Base-by-base conservation (phyloP, 2,888 invertebrate genomes). In the Melipona bicolor region DNA sequence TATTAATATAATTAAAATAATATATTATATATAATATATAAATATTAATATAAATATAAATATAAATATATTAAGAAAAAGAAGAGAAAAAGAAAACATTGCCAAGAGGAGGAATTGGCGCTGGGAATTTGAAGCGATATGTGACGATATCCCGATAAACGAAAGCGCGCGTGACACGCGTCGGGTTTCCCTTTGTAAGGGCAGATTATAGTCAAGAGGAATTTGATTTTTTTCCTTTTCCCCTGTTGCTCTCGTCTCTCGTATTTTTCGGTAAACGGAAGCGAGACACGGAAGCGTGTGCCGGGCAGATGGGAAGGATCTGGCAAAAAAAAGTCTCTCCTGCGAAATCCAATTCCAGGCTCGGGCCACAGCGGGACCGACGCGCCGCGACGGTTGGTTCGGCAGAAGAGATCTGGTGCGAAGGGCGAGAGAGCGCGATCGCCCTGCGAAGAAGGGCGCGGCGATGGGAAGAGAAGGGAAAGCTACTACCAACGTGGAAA, bases 281-380 rank as follows among this genome's bases (percentile, higher is more conserved):
- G 43, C 68, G 75, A 64, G 19, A n/a, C 71, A 21, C 78, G 83
- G 80, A 72, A 82, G 78, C 79, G 79, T 61, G 79, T 65, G 81
- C 19, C 61, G 73, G 67, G 59, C 87, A 85, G 88, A 87, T 87
- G 84, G 77, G 76, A 67, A 70, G 87, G 84, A 68, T 64, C 75
- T 68, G 19, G 88, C 80, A 88, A 90, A 89, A 89, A 89, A 90
- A 89, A 72, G 79, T 78, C 75, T 86, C 91, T 91, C 88, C 90
- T 88, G 43, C 43, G 91, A 93, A 93, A 93, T 92, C 87, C 86
- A 91, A 92, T 92, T 92, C 91, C 88, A 77, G 88, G 27, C 56
- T 71, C 68, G 84, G 9, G 79, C 64, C 54, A 27, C 27, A 79
- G 84, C 83, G 85, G 89, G 79, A 86, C 36, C 50, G 19, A 52